Conservation (phyloP, 2,113 vertebrate species). For the Python bivittatus region DNA sequence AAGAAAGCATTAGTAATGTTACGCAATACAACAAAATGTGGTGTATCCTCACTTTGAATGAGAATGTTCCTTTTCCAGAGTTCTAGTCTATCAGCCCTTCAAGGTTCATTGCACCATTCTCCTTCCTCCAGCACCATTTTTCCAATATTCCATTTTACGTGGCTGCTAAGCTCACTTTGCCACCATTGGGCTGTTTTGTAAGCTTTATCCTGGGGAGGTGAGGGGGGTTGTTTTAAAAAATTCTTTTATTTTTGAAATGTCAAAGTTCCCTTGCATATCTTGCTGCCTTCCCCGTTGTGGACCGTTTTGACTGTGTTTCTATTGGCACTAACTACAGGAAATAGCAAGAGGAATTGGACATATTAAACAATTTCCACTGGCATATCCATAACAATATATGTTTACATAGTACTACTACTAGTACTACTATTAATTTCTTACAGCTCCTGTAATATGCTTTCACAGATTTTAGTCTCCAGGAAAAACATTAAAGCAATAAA, state of each 20-base stretch:
- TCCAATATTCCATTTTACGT: background rate
- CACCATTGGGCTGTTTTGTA: background rate
- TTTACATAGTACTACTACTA: background rate
- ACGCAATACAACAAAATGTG: background rate
- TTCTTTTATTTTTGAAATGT: background rate
- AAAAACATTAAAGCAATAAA: background rate
- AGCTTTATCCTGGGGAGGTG: background rate
- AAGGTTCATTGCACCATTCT: background rate
- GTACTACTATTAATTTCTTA: background rate
- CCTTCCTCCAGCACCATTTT: background rate
- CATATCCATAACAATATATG: background rate
- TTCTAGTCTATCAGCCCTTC: background rate
- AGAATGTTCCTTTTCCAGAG: background rate
- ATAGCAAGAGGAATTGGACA: background rate
- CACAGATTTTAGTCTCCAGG: background rate
- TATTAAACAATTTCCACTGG: background rate
- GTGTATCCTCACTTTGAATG: background rate
- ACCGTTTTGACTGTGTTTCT: background rate
- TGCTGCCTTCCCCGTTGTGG: background rate
- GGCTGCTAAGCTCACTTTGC: background rate
- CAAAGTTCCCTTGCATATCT: background rate
- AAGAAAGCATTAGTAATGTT: background rate
- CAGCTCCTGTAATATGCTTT: background rate
- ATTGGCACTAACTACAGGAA: background rate
- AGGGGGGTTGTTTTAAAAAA: background rate